Percentiles rank a stretch among this genome's conserved stretches.
phyloP scores from a whole-genome alignment of 2,113 vertebrate genomes.

The Eulacestoma nigropectus region DNA sequence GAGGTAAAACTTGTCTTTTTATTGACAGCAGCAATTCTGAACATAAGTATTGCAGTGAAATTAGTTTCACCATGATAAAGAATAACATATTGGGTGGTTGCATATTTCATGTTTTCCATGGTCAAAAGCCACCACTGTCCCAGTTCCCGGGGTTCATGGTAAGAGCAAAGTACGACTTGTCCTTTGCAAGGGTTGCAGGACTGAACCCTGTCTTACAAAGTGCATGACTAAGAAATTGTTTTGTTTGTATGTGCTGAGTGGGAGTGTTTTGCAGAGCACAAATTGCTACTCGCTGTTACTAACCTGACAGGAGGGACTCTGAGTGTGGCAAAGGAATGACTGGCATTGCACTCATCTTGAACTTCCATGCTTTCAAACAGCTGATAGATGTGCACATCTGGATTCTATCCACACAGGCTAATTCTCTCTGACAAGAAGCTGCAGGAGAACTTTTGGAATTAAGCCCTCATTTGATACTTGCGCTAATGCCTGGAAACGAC shows the following conservation, averaged over 20 bases:
- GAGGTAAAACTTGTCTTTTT: not conserved
- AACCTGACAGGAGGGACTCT: not conserved
- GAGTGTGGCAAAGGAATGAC: not conserved
- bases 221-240: not conserved
- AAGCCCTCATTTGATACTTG: not conserved
- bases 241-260: not conserved
- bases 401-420: not conserved
- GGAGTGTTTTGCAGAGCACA: not conserved
- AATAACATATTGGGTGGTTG: not conserved
- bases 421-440: not conserved
- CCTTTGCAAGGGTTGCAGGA: not conserved
- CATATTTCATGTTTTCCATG: not conserved
- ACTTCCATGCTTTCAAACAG: not conserved
- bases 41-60: not conserved
- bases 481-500: not conserved
- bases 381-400: not conserved
- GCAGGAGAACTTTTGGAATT: not conserved
- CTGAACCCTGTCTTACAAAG: not conserved
- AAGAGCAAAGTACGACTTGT: not conserved
- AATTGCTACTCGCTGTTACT: not conserved
- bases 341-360: not conserved
- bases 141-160: not conserved
- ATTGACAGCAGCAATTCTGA: not conserved
- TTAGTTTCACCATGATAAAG: not conserved
- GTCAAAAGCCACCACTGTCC: not conserved